Conservation (phyloP, 2,797 vertebrate species). For the Lacerta agilis region DNA sequence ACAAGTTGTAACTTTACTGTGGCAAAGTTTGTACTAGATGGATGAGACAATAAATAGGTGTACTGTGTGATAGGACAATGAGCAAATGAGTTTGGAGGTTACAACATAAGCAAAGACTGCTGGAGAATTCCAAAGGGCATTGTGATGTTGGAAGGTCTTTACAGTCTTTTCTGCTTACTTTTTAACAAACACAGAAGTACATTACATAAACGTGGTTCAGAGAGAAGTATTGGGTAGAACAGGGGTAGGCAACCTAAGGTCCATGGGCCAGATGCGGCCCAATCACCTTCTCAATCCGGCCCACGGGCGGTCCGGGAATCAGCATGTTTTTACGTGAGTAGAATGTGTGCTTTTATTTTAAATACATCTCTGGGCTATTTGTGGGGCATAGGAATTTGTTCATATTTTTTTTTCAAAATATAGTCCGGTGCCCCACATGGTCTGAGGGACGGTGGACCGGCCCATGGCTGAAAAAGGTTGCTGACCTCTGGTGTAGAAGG, state of each 20-base stretch:
- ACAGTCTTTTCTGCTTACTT: background rate
- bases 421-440: no score
- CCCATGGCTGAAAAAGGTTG: no score
- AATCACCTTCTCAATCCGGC: no score
- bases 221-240: background rate
- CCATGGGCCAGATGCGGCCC: no score
- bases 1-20: constrained; percentile 4
- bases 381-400: no score
- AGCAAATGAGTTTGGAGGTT: background rate
- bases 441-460: no score
- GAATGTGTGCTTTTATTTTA: no score
- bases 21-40: background rate
- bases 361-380: no score
- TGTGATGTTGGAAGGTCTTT: constrained; percentile 16
- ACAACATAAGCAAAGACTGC: background rate
- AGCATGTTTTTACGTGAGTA: no score
- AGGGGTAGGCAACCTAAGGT: no score
- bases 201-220: background rate
- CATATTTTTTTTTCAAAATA: no score
- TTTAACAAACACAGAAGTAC: background rate
- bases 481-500: background rate
- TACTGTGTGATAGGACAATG: background rate
- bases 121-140: background rate
- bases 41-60: background rate
- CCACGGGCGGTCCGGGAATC: no score